Base-by-base conservation (phyloP, 2,113 vertebrate genomes). In the Sylvia atricapilla region DNA sequence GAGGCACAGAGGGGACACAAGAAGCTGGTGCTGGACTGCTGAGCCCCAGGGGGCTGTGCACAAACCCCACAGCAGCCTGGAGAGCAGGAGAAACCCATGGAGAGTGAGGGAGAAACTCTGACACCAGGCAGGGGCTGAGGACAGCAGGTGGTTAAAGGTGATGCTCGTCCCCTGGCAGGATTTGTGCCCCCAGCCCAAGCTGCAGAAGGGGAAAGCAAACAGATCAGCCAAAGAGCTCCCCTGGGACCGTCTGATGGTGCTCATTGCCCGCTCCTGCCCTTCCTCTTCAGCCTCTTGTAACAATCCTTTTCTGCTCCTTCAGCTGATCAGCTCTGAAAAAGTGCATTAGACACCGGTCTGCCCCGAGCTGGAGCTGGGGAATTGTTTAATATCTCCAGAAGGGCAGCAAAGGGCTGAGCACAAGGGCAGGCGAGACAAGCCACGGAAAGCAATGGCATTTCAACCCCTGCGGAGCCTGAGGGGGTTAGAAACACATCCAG, bases 401-500 rank as follows among this genome's bases (percentile, higher is more conserved):
- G 86, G 80, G 90, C 79, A 93, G 78, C 81, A 39, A 78, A 84
- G 74, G 78, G 84, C 78, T 24, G 66, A 59, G 39, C 4, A 2
- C 58, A 31, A 91, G 52, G 74, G 31, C 66, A 50, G 58, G 72
- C 64, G 15, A 75, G 90, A 28, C 25, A 24, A 89, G 60, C 47
- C 69, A 2, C 0, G 7, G 78, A 64, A 64, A 85, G 73, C 56
- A 58, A 78, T 0, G 11, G 86, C 79, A 67, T 50, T 88, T 59
- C 89, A 84, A 74, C 59, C 90, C 59, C 83, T 17, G 13, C 1
- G 0, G 30, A 87, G 89, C 77, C 84, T 6, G 84, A 79, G 74
- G 87, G 89, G 89, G 89, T 89, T 84, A 92, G 47, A 75, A 94
- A 95, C 94, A 93, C 89, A 70, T 6, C 14, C 24, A 86, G 92